These are phyloP conservation scores for Bolborhynchus lineola DNA, from an alignment of 2,113 vertebrate genomes.

Conservation along the genomic window DNA sequence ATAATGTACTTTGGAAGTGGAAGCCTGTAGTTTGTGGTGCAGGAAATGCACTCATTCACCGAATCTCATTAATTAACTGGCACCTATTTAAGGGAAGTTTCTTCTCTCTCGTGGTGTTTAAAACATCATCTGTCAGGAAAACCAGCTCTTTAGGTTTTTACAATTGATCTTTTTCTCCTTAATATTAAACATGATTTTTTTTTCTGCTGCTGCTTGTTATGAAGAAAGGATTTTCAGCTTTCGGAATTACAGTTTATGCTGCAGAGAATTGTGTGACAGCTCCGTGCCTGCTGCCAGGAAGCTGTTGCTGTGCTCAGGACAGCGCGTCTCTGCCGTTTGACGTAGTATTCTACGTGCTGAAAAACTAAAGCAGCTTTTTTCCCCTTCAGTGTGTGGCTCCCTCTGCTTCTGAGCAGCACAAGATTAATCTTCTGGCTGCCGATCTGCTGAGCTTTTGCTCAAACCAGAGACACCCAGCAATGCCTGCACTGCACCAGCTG, in stretches of 20 bases:
- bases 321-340: neutral
- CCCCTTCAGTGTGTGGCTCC: neutral
- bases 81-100: slow-evolving; percentile 8
- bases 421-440: slow-evolving; percentile 49
- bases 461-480: neutral
- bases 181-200: neutral
- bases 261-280: neutral
- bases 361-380: slow-evolving; percentile 50
- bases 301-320: slow-evolving; percentile 21
- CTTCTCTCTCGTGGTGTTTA: neutral
- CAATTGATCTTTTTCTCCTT: neutral
- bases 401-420: neutral
- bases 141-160: neutral
- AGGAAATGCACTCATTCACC: slow-evolving; percentile 36
- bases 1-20: slow-evolving; percentile 25
- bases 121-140: neutral
- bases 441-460: neutral
- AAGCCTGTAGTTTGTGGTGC: neutral
- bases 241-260: neutral
- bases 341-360: slow-evolving; percentile 35
- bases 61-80: slow-evolving; percentile 42
- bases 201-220: neutral
- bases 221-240: neutral
- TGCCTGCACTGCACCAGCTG: neutral
- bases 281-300: slow-evolving; percentile 25